Evolutionary conservation across 1,140 invertebrate genomes (phyloP).

Genomic region (Holotrichia oblita): DNA sequence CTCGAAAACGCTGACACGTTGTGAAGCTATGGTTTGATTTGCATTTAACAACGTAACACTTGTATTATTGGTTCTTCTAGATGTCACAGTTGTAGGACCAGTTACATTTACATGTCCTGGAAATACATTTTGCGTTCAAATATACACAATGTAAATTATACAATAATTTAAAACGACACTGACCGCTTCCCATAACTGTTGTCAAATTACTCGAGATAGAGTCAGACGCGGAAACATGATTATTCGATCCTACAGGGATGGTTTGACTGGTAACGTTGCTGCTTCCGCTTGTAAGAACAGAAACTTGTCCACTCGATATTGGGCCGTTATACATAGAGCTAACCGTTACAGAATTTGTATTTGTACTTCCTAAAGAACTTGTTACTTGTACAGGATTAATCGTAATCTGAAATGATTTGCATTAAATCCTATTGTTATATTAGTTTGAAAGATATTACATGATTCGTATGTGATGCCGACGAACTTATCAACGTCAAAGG

Average conservation of each 20-base stretch:
- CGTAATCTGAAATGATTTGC: constrained; percentile 40
- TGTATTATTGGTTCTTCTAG: constrained; percentile 73
- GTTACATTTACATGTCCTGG: constrained; percentile 63
- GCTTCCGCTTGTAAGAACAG: constrained; percentile 54
- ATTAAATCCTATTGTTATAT: not conserved
- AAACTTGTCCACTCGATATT: constrained; percentile 56
- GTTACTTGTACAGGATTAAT: constrained; percentile 43
- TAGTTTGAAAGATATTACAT: constrained; percentile 45
- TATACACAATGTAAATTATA: not conserved
- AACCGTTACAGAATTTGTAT: constrained; percentile 54
- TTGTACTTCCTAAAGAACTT: constrained; percentile 38
- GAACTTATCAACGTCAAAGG: constrained; percentile 61
- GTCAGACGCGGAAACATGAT: constrained; percentile 39
- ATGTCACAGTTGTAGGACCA: constrained; percentile 70
- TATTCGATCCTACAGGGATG: constrained; percentile 52
- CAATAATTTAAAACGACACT: constrained; percentile 2
- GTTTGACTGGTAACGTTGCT: constrained; percentile 50
- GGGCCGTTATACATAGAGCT: constrained; percentile 57
- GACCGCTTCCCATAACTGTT: constrained; percentile 40
- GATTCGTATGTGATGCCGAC: constrained; percentile 49
- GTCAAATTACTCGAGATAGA: constrained; percentile 11
- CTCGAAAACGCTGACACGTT: constrained; percentile 86
- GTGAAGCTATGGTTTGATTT: constrained; percentile 65
- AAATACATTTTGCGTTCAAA: constrained; percentile 16
- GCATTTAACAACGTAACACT: constrained; percentile 76